Percentiles rank a stretch among this genome's conserved stretches.
These are phyloP conservation scores for Drosophila ambigua DNA, from an alignment of 1,140 invertebrate genomes.

Conservation along the genomic window DNA sequence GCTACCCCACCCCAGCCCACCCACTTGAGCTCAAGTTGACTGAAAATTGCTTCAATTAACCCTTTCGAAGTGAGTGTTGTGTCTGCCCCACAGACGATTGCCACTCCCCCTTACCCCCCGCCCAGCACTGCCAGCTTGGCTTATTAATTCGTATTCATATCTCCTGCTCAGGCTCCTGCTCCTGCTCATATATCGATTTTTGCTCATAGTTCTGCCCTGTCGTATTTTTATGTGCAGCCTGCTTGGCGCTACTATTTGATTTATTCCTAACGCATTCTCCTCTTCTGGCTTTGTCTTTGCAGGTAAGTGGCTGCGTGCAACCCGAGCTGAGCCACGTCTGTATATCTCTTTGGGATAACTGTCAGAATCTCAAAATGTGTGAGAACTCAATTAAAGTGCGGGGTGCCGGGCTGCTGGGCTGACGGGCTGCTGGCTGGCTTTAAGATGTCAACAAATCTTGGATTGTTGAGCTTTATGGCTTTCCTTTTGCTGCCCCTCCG, in stretches of 20 bases:
- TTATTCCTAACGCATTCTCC: neutral
- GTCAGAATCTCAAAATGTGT: neutral
- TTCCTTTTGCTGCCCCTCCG: conserved; percentile 1
- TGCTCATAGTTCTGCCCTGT: too few relatives aligned
- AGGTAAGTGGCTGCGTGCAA: neutral
- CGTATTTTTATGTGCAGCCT: too few relatives aligned
- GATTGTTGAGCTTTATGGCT: neutral
- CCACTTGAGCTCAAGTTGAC: conserved; percentile 46
- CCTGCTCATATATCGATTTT: too few relatives aligned
- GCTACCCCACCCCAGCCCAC: neutral
- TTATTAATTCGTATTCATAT: conserved; percentile 9
- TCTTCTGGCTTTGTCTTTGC: conserved; percentile 4
- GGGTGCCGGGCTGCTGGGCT: too few relatives aligned
- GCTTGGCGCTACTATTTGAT: too few relatives aligned
- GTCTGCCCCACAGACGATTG: too few relatives aligned
- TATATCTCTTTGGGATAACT: conserved; percentile 7
- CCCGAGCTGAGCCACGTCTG: too few relatives aligned
- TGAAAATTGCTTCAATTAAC: conserved; percentile 75
- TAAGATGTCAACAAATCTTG: conserved; percentile 31
- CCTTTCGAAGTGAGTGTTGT: conserved; percentile 8
- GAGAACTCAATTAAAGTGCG: conserved; percentile 25
- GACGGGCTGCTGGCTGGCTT: neutral
- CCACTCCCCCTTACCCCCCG: too few relatives aligned
- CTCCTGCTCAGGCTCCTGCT: too few relatives aligned
- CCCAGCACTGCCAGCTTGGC: neutral